phyloP scores from a whole-genome alignment of 2,113 vertebrate genomes.

The Lasiurus cinereus region DNA sequence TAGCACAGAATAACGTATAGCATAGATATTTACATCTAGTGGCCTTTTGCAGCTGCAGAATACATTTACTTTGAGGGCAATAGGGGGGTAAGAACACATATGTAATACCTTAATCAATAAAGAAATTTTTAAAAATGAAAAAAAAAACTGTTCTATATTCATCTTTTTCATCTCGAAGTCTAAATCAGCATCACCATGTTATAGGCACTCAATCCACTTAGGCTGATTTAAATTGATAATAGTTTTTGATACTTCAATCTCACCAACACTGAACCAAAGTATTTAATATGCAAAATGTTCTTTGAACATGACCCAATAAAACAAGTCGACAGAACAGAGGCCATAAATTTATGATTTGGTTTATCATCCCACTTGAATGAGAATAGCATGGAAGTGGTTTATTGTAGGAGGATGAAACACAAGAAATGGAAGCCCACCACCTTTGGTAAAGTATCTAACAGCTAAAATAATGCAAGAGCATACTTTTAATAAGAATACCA shows the following conservation, averaged over 20 bases:
- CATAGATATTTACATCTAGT: conserved; percentile 11
- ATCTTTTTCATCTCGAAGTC: conserved; percentile 32
- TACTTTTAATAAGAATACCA: conserved; percentile 20
- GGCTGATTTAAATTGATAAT: not conserved
- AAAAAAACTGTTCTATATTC: not conserved
- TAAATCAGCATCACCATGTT: not conserved
- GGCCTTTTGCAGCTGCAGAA: not conserved
- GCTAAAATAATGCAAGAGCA: not conserved
- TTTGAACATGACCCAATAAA: conserved; percentile 23
- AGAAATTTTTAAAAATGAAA: no score
- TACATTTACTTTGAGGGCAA: conserved; percentile 9
- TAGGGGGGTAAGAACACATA: no score
- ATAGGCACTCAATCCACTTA: not conserved
- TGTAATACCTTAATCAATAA: no score
- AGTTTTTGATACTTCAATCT: not conserved
- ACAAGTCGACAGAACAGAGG: conserved; percentile 43
- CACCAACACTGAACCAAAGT: conserved; percentile 55
- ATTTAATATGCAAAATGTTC: conserved; percentile 38
- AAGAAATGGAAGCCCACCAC: conserved; percentile 8
- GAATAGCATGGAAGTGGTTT: not conserved
- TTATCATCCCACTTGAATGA: conserved; percentile 45
- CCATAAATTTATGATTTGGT: conserved; percentile 15
- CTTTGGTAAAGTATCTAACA: not conserved
- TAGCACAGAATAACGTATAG: not conserved
- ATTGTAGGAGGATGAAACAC: not conserved